Percentiles rank a stretch among this genome's conserved stretches.
These are phyloP conservation scores for Cheilinus undulatus DNA, from an alignment of 2,113 vertebrate species.

Conservation along the genomic window DNA sequence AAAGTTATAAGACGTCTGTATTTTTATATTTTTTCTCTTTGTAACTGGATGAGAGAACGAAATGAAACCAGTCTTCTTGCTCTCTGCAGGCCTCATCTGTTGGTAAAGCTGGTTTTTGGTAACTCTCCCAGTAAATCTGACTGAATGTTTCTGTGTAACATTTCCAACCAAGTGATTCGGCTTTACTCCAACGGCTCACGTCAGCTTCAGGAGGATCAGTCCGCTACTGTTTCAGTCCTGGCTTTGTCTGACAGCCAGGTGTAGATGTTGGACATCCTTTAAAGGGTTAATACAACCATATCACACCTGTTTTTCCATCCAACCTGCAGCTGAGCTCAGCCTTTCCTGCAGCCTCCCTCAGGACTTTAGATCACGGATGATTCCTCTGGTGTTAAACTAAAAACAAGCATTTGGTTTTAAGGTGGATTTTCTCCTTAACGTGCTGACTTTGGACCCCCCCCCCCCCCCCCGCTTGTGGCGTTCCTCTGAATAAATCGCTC, in stretches of 20 bases:
- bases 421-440: not conserved
- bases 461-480: constrained; percentile 2
- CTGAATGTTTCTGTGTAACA: not conserved
- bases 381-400: not conserved
- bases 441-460: constrained; percentile 25
- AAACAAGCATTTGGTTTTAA: constrained; percentile 10
- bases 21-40: too few species aligned
- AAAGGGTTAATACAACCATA: too few species aligned
- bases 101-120: not conserved
- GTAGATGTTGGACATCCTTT: not conserved
- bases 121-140: not conserved
- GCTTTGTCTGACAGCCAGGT: not conserved
- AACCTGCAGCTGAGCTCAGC: too few species aligned
- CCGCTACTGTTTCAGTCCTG: not conserved
- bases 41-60: too few species aligned
- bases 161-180: not conserved
- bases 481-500: constrained; percentile 40
- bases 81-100: too few species aligned
- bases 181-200: too few species aligned
- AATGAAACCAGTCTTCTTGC: too few species aligned
- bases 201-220: not conserved
- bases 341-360: not conserved
- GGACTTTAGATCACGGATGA: not conserved
- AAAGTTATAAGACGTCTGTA: too few species aligned
- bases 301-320: not conserved